Evolutionary conservation across 2,888 invertebrate genomes (phyloP), one percentile per base, ranked within the genome.

Genomic region (Unio delphinus): DNA sequence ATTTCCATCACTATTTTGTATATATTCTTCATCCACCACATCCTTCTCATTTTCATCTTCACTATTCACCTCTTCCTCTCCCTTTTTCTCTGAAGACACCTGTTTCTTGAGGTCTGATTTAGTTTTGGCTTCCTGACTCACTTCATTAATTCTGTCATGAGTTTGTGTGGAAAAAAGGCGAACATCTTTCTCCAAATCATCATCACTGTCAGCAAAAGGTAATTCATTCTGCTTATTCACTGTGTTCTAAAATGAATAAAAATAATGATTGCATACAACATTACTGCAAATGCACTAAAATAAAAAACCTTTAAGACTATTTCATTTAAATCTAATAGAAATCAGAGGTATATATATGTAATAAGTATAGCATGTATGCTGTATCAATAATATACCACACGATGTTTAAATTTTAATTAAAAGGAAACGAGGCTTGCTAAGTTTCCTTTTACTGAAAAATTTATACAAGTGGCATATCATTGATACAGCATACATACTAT

Each of bases 31-130:
- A 55, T 65, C 68, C 62, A 61, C 64, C 58, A 73, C 67, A 82
- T 88, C 73, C 78, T 87, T 88, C 63, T 81, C 76, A n/a, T 78
- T 76, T 80, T 90, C 23, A 23, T 23, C 23, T 23, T 23, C 23
- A 23, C 23, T 23, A 23, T 23, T 23, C 23, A 23, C 23, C 23
- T 23, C 23, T 23, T 23, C 23, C 23, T 23, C 23, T 23, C 23
- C 23, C 23, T 70, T 58, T 34, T 55, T 55, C 56, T 66, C 55
- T 18, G 71, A 67, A 34, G 34, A 34, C 34, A 34, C 68, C 45
- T 18, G 55, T 34, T 62, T 57, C 69, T 58, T 70, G 64, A 63
- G 20, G 15, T 62, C 26, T 61, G 28, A 45, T 45, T 7, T 34
- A 30, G 55, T 28, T 65, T 65, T 20, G 45, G 28, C 45, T 55